Base-by-base conservation (phyloP, 2,113 vertebrate species). In the Pitta sordida region DNA sequence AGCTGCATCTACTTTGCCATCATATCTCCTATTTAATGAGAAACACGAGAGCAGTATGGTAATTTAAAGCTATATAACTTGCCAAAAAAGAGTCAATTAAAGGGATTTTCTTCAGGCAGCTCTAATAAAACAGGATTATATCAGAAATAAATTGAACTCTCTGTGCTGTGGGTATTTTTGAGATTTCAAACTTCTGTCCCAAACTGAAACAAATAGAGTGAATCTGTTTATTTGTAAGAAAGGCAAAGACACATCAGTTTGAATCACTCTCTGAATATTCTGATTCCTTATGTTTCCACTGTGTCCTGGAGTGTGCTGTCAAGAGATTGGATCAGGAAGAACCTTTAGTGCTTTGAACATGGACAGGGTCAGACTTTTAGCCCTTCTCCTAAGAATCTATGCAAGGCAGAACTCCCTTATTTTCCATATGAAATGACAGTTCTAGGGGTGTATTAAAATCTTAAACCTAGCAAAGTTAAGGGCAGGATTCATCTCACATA, bases 11-110 rank as follows among this genome's bases (percentile, higher is more conserved):
- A 51, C 43, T 90, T 94, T 93, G 65, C 86, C 56, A 86, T 95
- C 41, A 17, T 64, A 91, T 93, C 29, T 91, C 90, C 43, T 91
- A 69, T 94, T 97, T 97, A 95, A 97, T 73, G 94, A 97, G 82
- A 56, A 86, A 76, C 77, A 55, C 52, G 41, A 94, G 75, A 91
- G 19, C 6, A 86, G 70, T 88, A 53, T 39, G 46, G 80, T 94
- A 93, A 94, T 86, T 90, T 94, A 75, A 95, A 95, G 74, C 11
- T 23, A 32, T 88, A 71, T 23, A 23, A 53, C 68, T 88, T 95
- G 62, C 67, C 30, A n/a, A 36, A 92, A 91, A 85, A 30, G 17
- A 91, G 74, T 86, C 53, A 95, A 68, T 94, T 96, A 95, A 69
- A 92, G 48, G 43, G 48, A 86, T 69, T 88, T 17, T 29, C 58